Evolutionary conservation across 23 tunicate species (phyloP).

Genomic region (Halocynthia roretzi): DNA sequence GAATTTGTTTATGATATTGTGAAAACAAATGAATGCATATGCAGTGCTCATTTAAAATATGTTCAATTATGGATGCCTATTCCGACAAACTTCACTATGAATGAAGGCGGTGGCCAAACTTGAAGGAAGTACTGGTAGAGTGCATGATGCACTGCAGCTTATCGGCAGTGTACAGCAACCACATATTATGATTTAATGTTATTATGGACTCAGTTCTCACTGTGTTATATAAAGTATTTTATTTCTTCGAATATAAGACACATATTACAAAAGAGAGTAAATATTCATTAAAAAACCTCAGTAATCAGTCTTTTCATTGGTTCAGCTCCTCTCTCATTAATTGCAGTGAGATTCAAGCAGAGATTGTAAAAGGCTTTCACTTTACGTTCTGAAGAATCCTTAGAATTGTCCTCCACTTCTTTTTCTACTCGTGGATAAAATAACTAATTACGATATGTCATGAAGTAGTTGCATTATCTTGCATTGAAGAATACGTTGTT

Average conservation of each 20-base stretch:
- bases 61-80: too few species aligned
- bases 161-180: too few species aligned
- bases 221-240: too few species aligned
- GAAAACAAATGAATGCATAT: too few species aligned
- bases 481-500: slow-evolving; percentile 35
- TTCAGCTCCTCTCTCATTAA: slow-evolving; percentile 38
- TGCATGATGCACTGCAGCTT: too few species aligned
- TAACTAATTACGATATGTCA: background rate
- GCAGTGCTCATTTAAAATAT: too few species aligned
- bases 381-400: slow-evolving; percentile 31
- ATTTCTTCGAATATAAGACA: background rate
- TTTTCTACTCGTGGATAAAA: background rate
- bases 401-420: background rate
- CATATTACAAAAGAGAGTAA: background rate
- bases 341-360: slow-evolving; percentile 54
- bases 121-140: too few species aligned
- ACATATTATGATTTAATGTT: too few species aligned
- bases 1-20: too few species aligned
- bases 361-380: slow-evolving; percentile 42
- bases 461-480: slow-evolving; percentile 16
- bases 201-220: too few species aligned
- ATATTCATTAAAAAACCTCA: slow-evolving; percentile 13
- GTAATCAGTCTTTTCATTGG: slow-evolving; percentile 39
- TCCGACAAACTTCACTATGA: too few species aligned
- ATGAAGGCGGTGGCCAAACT: too few species aligned